Base-by-base conservation (phyloP, 30 jellyfish, hydroid and myxozoan species). In the Nemopilema nomurai region DNA sequence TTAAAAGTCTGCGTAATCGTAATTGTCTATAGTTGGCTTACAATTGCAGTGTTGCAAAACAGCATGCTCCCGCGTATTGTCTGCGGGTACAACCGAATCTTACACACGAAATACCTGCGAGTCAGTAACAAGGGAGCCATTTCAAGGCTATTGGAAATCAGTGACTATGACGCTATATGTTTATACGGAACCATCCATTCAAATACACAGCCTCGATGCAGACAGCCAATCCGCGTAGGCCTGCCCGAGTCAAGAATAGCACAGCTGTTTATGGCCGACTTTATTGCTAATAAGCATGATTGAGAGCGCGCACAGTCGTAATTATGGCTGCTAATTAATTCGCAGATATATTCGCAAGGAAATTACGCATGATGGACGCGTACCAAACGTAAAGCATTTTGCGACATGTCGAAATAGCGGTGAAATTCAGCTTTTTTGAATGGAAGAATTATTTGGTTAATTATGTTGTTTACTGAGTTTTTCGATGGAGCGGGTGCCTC, bases 101-200 rank as follows among this genome's bases (percentile, higher is more conserved):
- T 69, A 63, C 83, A 77, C 75, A 57, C 74, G 65, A 64, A 84
- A 83, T 74, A 84, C 93, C 93, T 84, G 93, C 87, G 67, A 68
- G 24, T 52, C 31, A 22, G 41, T 49, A 74, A 66, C 77, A 50
- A 29, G 88, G 93, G 53, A 85, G 77, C 89, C 77, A 50, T 49
- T 70, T 71, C 83, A 68, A 21, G 57, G 76, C 85, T 57, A 77
- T 69, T 76, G 86, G 95, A 86, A 70, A 23, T 79, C 89, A 78
- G 26, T 76, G 95, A 74, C 82, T 79, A 65, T 86, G 95, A 86
- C 89, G 95, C 86, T 26, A 86, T 77, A 86, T 86, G 95, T 86
- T 86, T 86, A 74, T 84, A 53, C 51, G 75, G 82, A 19, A 50
- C 33, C 51, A 8, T 24, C 95, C 88, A 86, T 67, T 86, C 95